These are phyloP conservation scores for Austrofundulus limnaeus DNA, from an alignment of 2,113 vertebrate species.

Conservation along the genomic window DNA sequence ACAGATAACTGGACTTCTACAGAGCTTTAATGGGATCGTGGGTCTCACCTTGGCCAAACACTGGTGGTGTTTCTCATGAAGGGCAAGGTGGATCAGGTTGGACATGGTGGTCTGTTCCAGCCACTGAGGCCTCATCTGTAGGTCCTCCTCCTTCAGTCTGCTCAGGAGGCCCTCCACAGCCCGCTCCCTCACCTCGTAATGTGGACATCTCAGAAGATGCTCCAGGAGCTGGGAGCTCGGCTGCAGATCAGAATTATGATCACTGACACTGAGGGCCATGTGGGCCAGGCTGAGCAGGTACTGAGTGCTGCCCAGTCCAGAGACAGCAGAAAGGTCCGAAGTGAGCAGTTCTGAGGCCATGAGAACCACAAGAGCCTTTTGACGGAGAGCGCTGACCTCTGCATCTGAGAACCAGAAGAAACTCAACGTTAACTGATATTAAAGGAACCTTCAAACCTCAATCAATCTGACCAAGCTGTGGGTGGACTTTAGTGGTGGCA, in stretches of 20 bases:
- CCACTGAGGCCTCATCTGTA: constrained; percentile 20
- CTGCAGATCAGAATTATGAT: constrained; percentile 57
- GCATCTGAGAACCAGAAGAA: constrained; percentile 66
- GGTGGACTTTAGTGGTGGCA: too few relatives aligned
- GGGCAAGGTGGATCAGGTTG: constrained; percentile 77
- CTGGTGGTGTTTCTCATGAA: constrained; percentile 85
- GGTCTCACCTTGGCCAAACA: constrained; percentile 88
- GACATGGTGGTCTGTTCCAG: constrained; percentile 71
- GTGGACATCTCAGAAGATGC: constrained; percentile 79
- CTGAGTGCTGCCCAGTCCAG: constrained; percentile 82
- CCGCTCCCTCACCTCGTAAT: constrained; percentile 87
- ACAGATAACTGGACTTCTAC: constrained; percentile 18
- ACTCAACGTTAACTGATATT: not conserved
- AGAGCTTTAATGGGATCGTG: constrained; percentile 15
- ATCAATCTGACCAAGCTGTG: too few relatives aligned
- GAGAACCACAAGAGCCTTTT: constrained; percentile 74
- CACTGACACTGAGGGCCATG: constrained; percentile 71
- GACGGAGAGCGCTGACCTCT: constrained; percentile 76
- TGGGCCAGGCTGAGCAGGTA: constrained; percentile 88
- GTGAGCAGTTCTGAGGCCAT: constrained; percentile 80
- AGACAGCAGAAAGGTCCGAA: constrained; percentile 42
- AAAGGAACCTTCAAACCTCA: too few relatives aligned
- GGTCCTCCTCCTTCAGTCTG: constrained; percentile 54
- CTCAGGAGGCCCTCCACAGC: constrained; percentile 78
- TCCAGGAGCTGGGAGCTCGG: constrained; percentile 37